Evolutionary conservation across 2,113 vertebrate genomes (phyloP), one percentile per base, ranked within the genome.

Genomic region (Rhineura floridana): DNA sequence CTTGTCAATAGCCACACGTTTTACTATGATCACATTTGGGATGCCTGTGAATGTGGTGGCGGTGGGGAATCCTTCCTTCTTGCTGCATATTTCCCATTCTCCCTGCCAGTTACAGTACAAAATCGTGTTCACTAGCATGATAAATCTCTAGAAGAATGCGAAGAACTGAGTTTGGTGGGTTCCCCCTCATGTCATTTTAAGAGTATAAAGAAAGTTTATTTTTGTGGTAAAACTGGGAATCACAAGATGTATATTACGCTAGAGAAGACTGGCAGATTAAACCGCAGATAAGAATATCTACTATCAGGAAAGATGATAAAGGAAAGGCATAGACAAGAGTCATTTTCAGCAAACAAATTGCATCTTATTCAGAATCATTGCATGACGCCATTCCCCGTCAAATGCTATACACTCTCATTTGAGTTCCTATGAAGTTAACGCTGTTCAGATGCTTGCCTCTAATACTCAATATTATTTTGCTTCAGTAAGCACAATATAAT

Each of bases 221-320:
- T 88, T 91, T 79, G 88, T 83, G 90, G 87, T 90, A 93, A 94
- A 95, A 94, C 79, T 93, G 87, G 70, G 94, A 95, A 94, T 90
- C 83, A 85, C 52, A 90, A 91, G 23, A 83, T 87, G 72, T 67
- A 39, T 84, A 90, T 80, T 91, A 91, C 92, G 67, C 92, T 76
- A 94, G 81, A 89, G 36, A 86, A 72, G 90, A 84, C 92, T 91
- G 81, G 89, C 88, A 94, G 91, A 93, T 92, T 77, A 93, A 94
- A 93, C 89, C 79, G 79, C 89, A 80, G 90, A 91, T 93, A 94
- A 93, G 42, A 90, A 91, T 93, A 92, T 92, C 92, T 67, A 85
- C 92, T 15, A n/a, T 93, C 91, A 90, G 77, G 75, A 87, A 69
- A 59, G n/a, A 91, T 83, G 55, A 21, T 93, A 93, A 72, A 83